These are phyloP conservation scores for Canis aureus DNA, from an alignment of 2,113 vertebrate genomes.

Conservation along the genomic window DNA sequence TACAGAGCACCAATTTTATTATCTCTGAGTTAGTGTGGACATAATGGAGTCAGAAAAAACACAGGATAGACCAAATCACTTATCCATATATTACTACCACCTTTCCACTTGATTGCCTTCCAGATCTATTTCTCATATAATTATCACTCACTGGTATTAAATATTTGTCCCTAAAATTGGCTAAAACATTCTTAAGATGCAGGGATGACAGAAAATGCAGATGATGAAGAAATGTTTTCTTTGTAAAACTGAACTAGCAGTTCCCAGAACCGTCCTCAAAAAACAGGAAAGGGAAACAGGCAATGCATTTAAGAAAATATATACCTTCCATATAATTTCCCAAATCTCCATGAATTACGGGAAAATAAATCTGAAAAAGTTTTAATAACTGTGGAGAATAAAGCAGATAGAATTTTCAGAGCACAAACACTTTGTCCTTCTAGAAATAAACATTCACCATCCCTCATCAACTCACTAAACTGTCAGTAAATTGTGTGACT, in stretches of 20 bases:
- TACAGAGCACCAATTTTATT: conserved; percentile 10
- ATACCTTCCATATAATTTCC: background rate
- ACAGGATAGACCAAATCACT: background rate
- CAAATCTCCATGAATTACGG: conserved; percentile 30
- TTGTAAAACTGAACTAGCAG: conserved; percentile 19
- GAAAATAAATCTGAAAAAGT: conserved; percentile 32
- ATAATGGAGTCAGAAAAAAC: conserved; percentile 47
- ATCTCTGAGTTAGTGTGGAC: background rate
- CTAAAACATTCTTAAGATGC: conserved; percentile 31
- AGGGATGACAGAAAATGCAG: background rate
- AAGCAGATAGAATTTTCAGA: conserved; percentile 41
- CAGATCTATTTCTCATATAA: conserved; percentile 32
- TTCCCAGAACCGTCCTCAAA: background rate
- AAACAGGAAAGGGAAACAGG: background rate
- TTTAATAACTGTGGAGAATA: background rate
- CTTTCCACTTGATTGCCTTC: background rate
- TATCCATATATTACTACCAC: background rate
- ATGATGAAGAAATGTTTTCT: background rate
- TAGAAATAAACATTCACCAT: conserved; percentile 34
- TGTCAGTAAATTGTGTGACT: conserved; percentile 67
- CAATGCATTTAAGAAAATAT: background rate
- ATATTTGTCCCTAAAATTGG: conserved; percentile 5
- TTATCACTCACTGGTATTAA: conserved; percentile 31
- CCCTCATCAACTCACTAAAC: conserved; percentile 57
- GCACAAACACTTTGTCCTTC: conserved; percentile 6